These are phyloP conservation scores for Dunckerocampus dactyliophorus DNA, from an alignment of 2,113 vertebrate species.

Conservation along the genomic window DNA sequence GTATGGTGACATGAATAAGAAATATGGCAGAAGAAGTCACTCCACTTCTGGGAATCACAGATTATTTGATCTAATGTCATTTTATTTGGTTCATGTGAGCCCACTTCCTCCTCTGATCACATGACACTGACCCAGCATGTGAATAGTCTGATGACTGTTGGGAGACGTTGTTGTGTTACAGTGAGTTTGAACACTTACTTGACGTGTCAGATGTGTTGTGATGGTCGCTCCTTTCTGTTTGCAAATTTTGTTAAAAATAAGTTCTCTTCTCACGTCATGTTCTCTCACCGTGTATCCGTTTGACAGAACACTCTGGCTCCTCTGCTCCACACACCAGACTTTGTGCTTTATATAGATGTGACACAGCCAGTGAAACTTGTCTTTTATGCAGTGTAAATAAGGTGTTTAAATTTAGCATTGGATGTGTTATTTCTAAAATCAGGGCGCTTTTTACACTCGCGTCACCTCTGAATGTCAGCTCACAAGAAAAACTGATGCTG, in stretches of 20 bases:
- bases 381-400: conserved; percentile 71
- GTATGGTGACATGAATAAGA: not conserved
- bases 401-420: conserved; percentile 62
- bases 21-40: not conserved
- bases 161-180: conserved; percentile 23
- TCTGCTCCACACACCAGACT: conserved; percentile 50
- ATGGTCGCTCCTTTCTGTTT: conserved; percentile 6
- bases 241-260: conserved; percentile 6
- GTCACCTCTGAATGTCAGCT: conserved; percentile 5
- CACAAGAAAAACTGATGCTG: not conserved
- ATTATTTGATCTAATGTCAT: conserved; percentile 9
- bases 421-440: conserved; percentile 56
- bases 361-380: conserved; percentile 49
- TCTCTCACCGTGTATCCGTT: conserved; percentile 20
- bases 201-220: conserved; percentile 15
- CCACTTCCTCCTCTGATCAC: conserved; percentile 61
- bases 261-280: conserved; percentile 24
- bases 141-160: conserved; percentile 35
- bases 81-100: conserved; percentile 31
- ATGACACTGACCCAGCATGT: conserved; percentile 53
- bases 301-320: conserved; percentile 31
- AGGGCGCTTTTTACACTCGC: conserved; percentile 2
- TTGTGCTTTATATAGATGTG: conserved; percentile 68
- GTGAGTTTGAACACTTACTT: conserved; percentile 25
- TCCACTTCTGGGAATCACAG: not conserved